Conservation (phyloP, 2,888 invertebrate genomes). For the Prenolepis imparis region DNA sequence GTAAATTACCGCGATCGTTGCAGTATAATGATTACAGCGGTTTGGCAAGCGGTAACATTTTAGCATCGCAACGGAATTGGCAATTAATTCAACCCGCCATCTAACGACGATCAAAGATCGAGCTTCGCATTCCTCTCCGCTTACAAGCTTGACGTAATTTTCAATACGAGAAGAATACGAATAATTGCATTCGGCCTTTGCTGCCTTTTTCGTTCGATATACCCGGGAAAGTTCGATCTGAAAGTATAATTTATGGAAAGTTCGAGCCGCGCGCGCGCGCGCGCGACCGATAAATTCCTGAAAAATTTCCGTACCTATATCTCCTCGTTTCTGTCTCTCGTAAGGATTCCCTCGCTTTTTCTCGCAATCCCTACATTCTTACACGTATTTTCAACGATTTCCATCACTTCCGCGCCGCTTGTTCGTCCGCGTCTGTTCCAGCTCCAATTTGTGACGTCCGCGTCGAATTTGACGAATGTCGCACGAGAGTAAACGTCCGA, state of each 20-base stretch:
- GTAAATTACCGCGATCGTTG: slow-evolving; percentile 41
- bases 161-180: slow-evolving; percentile 38
- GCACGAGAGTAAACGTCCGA: slow-evolving; percentile 7
- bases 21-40: slow-evolving; percentile 36
- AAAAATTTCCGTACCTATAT: slow-evolving; percentile 21
- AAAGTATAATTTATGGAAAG: slow-evolving; percentile 56
- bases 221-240: slow-evolving; percentile 44
- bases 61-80: slow-evolving; percentile 23
- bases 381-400: slow-evolving; percentile 33
- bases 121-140: neutral
- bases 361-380: slow-evolving; percentile 9
- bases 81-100: slow-evolving; percentile 28
- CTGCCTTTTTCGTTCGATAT: slow-evolving; percentile 30
- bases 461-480: slow-evolving; percentile 40
- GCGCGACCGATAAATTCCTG: slow-evolving; percentile 34
- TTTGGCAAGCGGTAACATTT: slow-evolving; percentile 45
- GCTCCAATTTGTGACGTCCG: slow-evolving; percentile 48
- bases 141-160: neutral
- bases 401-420: neutral
- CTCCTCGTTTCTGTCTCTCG: neutral
- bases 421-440: slow-evolving; percentile 34
- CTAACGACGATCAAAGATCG: neutral
- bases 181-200: slow-evolving; percentile 29
- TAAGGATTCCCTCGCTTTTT: slow-evolving; percentile 15
- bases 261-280: slow-evolving; percentile 5